Base-by-base conservation (phyloP, 2,888 invertebrate genomes). In the Drosophila sordidula region DNA sequence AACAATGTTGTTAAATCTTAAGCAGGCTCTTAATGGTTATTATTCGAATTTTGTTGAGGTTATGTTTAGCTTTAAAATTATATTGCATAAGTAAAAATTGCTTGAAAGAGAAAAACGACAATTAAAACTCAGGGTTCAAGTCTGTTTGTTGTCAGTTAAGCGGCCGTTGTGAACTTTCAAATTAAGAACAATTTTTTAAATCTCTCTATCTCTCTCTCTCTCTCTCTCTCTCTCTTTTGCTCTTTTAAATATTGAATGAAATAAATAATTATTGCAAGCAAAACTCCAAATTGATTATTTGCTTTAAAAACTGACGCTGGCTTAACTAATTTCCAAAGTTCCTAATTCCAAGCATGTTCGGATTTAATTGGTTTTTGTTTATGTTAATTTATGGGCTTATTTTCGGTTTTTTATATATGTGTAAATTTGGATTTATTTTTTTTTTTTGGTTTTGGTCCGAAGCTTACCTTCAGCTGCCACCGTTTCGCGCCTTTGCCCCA, bases 211-310 rank as follows among this genome's bases (percentile, higher is more conserved):
- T 39, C 16, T 25, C 8, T 39, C 34, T 32, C 38, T 36, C n/a
- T 44, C 46, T 38, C 11, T 14, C 41, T 55, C 18, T 16, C 4
- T 57, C 9, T 18, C 32, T 39, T 29, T 34, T 14, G 26, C 11
- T 41, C 2, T 42, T 41, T 70, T 41, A 25, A 39, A 38, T 14
- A 36, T 38, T 25, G 32, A 61, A 52, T 45, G 22, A 54, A 70
- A 70, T 70, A 70, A 70, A 70, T 70, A 50, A 52, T 8, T 70
- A 57, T 52, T 56, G 26, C 70, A 64, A 70, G 39, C 34, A 68
- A 68, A 68, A 52, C 42, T 22, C 8, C 6, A 14, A 57, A 62
- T 62, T 51, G 39, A 70, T 70, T 63, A 46, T 52, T 70, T 63
- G 64, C 49, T 71, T 58, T 42, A 8, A 12, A 12, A 22, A 22